phyloP scores from a whole-genome alignment of 2,797 vertebrate genomes.

The Enteromius paludinosus region DNA sequence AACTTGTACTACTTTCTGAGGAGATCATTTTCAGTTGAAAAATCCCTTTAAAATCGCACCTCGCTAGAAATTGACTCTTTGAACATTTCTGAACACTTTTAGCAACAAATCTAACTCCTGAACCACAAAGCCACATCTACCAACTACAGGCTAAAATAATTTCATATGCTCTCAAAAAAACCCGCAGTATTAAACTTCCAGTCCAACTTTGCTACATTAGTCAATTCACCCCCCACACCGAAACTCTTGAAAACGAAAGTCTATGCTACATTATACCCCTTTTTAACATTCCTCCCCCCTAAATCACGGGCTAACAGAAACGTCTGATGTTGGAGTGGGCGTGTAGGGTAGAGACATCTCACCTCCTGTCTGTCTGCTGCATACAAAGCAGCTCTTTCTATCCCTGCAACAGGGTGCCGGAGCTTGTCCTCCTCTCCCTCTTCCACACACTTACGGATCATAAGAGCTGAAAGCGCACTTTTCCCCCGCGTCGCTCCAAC shows the following conservation, averaged over 20 bases:
- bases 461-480: conserved; percentile 81
- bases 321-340: conserved; percentile 22
- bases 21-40: not conserved
- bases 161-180: not conserved
- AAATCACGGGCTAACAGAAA: conserved; percentile 30
- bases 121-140: not conserved
- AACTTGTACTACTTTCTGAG: not conserved
- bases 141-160: not conserved
- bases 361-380: conserved; percentile 65
- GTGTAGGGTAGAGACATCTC: conserved; percentile 62
- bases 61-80: not conserved
- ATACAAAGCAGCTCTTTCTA: conserved; percentile 65
- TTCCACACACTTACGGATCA: conserved; percentile 61
- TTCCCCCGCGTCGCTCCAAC: conserved; percentile 60
- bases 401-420: conserved; percentile 44
- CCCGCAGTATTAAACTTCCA: not conserved
- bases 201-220: not conserved
- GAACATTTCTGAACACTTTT: not conserved
- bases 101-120: not conserved
- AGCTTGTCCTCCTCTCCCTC: conserved; percentile 48
- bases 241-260: conserved; percentile 8
- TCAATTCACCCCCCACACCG: not conserved
- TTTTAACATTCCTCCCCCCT: conserved; percentile 31
- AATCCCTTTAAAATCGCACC: not conserved
- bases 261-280: conserved; percentile 25